Evolutionary conservation across 1,140 invertebrate genomes (phyloP).

Genomic region (Araneus ventricosus): DNA sequence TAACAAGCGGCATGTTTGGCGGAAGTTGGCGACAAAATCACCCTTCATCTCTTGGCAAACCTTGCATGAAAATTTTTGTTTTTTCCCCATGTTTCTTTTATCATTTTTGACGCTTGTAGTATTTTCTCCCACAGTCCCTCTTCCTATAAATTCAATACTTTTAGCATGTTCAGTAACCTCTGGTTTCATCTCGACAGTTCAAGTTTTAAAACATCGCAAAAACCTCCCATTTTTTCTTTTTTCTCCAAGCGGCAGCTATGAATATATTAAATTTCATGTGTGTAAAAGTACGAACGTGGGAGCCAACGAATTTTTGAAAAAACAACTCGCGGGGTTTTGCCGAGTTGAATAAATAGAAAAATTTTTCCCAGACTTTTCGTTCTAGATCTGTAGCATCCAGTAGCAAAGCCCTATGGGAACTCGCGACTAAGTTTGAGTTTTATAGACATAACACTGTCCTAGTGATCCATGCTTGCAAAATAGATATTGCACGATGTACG

Average conservation of each 20-base stretch:
- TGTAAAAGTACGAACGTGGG: not conserved
- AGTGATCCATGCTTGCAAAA: not conserved
- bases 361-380: not conserved
- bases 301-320: not conserved
- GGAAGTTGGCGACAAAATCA: slow-evolving; percentile 6
- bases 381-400: not conserved
- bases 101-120: slow-evolving; percentile 3
- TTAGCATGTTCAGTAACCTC: slow-evolving; percentile 8
- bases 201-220: not conserved
- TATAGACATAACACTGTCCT: not conserved
- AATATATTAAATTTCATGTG: slow-evolving; percentile 22
- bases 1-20: not conserved
- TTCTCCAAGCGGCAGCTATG: not conserved
- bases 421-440: not conserved
- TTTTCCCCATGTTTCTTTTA: not conserved
- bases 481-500: not conserved
- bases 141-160: slow-evolving; percentile 21
- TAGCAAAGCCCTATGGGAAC: not conserved
- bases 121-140: not conserved
- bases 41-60: not conserved
- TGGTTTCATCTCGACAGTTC: not conserved
- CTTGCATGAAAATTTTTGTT: not conserved
- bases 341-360: slow-evolving; percentile 1
- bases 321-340: not conserved
- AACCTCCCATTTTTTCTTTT: not conserved